Conservation (phyloP, 2,888 invertebrate species). For the Patella depressa region DNA sequence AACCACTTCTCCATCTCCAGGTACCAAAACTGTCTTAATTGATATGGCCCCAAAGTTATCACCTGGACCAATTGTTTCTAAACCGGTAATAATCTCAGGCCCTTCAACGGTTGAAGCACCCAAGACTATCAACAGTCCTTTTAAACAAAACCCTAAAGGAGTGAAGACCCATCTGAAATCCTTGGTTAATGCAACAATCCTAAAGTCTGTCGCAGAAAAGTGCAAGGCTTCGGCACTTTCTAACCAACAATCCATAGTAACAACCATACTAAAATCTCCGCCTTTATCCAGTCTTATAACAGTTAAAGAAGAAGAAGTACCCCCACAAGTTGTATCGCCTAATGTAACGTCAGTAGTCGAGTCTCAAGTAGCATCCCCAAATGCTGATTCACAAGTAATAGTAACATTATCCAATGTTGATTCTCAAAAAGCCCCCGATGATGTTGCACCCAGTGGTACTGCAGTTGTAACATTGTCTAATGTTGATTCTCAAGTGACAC, state of each 20-base stretch:
- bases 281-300: neutral
- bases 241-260: neutral
- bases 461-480: too few species aligned
- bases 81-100: neutral
- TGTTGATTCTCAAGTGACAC: too few species aligned
- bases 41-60: neutral
- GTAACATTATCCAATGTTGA: too few species aligned
- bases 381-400: neutral
- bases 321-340: neutral
- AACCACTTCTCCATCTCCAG: neutral
- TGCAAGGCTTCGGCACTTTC: neutral
- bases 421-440: too few species aligned
- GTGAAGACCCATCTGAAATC: neutral
- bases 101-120: neutral
- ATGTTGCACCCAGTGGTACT: too few species aligned
- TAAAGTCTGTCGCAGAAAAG: slow-evolving; percentile 2
- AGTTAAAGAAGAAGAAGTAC: neutral
- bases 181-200: neutral
- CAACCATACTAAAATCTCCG: neutral
- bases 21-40: neutral
- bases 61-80: neutral
- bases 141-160: too few species aligned
- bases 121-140: neutral
- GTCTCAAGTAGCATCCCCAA: neutral
- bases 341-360: neutral